These are phyloP conservation scores for Drosophila bipectinata DNA, from an alignment of 1,140 invertebrate genomes.

Conservation along the genomic window DNA sequence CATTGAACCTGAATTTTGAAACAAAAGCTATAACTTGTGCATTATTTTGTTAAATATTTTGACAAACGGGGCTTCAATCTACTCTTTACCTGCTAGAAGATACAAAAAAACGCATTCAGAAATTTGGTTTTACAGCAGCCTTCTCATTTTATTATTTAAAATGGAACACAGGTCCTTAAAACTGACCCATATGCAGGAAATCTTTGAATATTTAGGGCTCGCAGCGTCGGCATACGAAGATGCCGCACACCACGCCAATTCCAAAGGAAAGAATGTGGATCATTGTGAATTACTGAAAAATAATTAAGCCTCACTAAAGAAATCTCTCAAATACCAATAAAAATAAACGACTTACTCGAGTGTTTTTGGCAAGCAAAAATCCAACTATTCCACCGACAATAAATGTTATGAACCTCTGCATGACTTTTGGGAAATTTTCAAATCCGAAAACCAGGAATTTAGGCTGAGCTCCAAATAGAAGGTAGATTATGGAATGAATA, in stretches of 20 bases:
- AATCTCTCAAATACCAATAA: background rate
- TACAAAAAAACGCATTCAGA: background rate
- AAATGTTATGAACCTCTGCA: slow-evolving; percentile 47
- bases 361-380: slow-evolving; percentile 37
- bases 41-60: no score
- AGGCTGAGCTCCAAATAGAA: background rate
- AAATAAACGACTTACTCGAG: slow-evolving; percentile 24
- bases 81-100: slow-evolving; percentile 3
- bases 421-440: slow-evolving; percentile 1
- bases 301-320: background rate
- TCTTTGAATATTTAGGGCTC: background rate
- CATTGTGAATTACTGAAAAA: slow-evolving; percentile 32
- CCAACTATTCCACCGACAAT: slow-evolving; percentile 46
- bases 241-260: slow-evolving; percentile 53
- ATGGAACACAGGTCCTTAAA: background rate
- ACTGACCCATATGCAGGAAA: background rate
- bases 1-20: slow-evolving; percentile 39
- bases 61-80: no score
- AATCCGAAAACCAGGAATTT: slow-evolving; percentile 8
- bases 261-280: slow-evolving; percentile 38
- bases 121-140: background rate
- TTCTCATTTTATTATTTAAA: background rate
- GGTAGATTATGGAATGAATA: background rate
- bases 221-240: slow-evolving; percentile 50
- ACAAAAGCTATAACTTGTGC: background rate